These are phyloP conservation scores for Eira barbara DNA, from an alignment of 2,113 vertebrate genomes.

Conservation along the genomic window DNA sequence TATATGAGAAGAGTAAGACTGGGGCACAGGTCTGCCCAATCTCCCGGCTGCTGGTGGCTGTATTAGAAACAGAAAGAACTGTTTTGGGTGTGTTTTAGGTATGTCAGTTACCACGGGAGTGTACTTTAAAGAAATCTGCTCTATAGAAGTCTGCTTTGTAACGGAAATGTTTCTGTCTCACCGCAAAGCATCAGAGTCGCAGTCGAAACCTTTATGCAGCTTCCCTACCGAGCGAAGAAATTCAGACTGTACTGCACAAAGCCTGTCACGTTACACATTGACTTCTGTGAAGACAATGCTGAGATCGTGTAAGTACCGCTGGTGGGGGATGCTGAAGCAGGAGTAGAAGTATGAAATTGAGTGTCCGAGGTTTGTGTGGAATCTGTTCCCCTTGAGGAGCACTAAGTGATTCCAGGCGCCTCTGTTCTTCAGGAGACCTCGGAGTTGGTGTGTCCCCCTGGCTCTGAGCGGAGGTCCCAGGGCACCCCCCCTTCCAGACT, in stretches of 20 bases:
- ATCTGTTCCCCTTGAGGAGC: background rate
- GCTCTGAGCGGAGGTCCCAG: rapidly evolving
- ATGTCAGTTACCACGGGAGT: background rate
- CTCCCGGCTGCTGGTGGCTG: background rate
- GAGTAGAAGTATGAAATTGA: background rate
- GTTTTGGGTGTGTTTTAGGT: background rate
- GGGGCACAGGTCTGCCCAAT: background rate
- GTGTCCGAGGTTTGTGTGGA: background rate
- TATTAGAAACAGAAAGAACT: background rate
- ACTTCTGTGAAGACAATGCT: slow-evolving; percentile 81
- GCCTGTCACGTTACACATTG: slow-evolving; percentile 87
- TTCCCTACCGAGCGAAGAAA: slow-evolving; percentile 89
- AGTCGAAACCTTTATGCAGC: slow-evolving; percentile 83
- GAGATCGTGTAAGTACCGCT: slow-evolving; percentile 86
- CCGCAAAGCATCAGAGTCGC: slow-evolving; percentile 85
- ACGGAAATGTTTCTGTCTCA: slow-evolving; percentile 9
- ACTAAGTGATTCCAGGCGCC: background rate
- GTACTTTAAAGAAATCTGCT: background rate
- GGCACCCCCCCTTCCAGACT: background rate
- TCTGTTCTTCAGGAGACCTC: background rate
- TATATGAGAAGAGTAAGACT: background rate
- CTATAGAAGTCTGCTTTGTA: background rate
- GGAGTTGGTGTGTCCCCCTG: background rate
- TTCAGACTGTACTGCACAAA: slow-evolving; percentile 87
- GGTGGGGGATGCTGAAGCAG: background rate